phyloP scores from a whole-genome alignment of 2,113 vertebrate species.

The Progne subis region DNA sequence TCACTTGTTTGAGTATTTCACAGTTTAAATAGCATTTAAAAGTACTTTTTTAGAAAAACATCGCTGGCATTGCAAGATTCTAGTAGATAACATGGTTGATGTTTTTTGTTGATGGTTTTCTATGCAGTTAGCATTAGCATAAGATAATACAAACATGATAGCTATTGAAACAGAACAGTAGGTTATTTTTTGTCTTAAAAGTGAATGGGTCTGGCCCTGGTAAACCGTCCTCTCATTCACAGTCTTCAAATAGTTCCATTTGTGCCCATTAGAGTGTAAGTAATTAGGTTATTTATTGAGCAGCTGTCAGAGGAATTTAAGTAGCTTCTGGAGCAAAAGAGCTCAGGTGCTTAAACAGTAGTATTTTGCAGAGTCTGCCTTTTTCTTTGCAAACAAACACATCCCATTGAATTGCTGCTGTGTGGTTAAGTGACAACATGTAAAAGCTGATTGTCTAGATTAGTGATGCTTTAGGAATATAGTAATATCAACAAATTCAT shows the following conservation, averaged over 20 bases:
- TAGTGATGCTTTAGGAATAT: background rate
- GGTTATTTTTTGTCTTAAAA: conserved; percentile 17
- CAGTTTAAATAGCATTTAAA: background rate
- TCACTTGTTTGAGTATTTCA: background rate
- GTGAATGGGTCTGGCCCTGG: background rate
- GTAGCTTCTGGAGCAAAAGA: background rate
- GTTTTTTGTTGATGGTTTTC: background rate
- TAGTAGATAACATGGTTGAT: background rate
- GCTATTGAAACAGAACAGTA: background rate
- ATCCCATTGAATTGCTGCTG: background rate
- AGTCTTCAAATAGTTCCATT: conserved; percentile 33
- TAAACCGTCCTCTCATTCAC: conserved; percentile 37
- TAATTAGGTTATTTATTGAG: conserved; percentile 64
- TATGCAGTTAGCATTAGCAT: background rate
- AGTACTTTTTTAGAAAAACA: background rate
- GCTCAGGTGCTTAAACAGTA: background rate
- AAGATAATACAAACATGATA: background rate
- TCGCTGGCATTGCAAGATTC: background rate
- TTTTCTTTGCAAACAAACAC: background rate
- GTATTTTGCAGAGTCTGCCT: background rate
- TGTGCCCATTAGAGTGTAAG: conserved; percentile 32
- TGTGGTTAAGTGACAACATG: background rate
- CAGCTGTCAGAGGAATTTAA: conserved; percentile 31
- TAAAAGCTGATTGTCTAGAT: background rate
- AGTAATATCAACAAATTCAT: background rate